phyloP scores from a whole-genome alignment of 30 jellyfish, hydroid and myxozoan genomes.

The Aurelia sp. region DNA sequence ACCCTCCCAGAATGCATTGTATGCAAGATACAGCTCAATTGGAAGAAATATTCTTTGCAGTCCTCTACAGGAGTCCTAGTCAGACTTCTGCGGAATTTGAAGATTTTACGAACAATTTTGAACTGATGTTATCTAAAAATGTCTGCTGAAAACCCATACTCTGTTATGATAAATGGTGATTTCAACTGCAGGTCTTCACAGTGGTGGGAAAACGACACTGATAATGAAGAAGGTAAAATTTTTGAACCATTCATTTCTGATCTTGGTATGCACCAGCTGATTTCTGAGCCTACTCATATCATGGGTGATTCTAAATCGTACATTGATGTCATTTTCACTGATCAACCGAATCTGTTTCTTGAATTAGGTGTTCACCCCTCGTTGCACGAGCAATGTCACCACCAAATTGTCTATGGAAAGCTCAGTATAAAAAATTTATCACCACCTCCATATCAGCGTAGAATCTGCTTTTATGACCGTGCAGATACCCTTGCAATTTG shows the following conservation, averaged over 20 bases:
- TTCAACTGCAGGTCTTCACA: not conserved
- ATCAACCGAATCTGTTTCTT: too few relatives aligned
- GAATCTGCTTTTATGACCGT: slow-evolving; percentile 40
- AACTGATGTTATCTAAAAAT: too few relatives aligned
- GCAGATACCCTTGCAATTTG: slow-evolving; percentile 16
- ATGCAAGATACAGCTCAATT: too few relatives aligned
- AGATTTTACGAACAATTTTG: too few relatives aligned
- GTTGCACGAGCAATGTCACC: not conserved
- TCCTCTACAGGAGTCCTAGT: too few relatives aligned
- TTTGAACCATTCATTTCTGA: slow-evolving; percentile 28
- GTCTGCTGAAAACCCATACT: too few relatives aligned
- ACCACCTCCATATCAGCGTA: slow-evolving; percentile 32
- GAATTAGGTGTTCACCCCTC: too few relatives aligned
- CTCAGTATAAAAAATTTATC: slow-evolving; percentile 19
- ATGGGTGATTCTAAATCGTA: slow-evolving; percentile 23
- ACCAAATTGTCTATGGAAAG: slow-evolving; percentile 25
- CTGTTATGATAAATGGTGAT: too few relatives aligned
- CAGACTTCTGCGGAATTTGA: too few relatives aligned
- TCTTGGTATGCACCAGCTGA: slow-evolving; percentile 21
- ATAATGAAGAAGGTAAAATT: slow-evolving; percentile 16
- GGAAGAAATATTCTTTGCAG: too few relatives aligned
- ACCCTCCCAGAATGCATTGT: too few relatives aligned
- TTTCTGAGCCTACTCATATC: slow-evolving; percentile 25
- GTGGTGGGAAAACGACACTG: slow-evolving; percentile 39
- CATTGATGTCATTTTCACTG: too few relatives aligned